Evolutionary conservation across 1,140 invertebrate genomes (phyloP), one percentile per base, ranked within the genome.

Genomic region (Prorops nasuta): DNA sequence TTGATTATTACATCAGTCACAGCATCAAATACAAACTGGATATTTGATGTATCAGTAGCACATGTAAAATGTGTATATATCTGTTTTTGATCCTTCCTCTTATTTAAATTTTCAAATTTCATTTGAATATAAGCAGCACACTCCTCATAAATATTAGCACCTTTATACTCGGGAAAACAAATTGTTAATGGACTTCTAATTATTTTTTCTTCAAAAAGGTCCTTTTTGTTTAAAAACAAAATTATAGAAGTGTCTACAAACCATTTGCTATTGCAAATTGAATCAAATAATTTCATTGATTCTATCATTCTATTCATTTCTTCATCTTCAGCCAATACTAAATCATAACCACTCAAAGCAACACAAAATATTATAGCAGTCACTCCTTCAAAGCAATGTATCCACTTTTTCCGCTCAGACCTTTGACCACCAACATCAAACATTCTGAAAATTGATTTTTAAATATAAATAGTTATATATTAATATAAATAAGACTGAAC

Each of bases 201-300:
- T 59, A 94, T 95, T 79, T 94, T 94, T 59, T 94, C 92, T 68
- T 95, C 92, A 72, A 98, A 98, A 43, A 98, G 80, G 84, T 98
- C 95, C 74, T 96, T 96, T 68, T 98, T 98, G 77, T 98, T 98
- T 18, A 98, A 80, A 76, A 98, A 98, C 38, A 98, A 80, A 68
- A 97, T 97, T 54, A 97, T 97, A n/a, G 94, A 96, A 12, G 95
- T 97, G 63, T 97, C 93, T 42, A 93, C 90, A 72, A 97, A 97
- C 94, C 94, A 98, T 79, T 97, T 97, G 72, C 94, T 96, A 78
- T 97, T 97, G 75, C 95, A 98, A 68, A 98, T 98, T 2, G 90
- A 92, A 79, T 98, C 95, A 77, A 97, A 97, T 21, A 97, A 77
- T 72, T 96, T 96, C 80, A 97, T 86, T 37, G 91, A 94, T 74